phyloP scores from a whole-genome alignment of 2,797 vertebrate genomes.

The Tragopan temminckii region DNA sequence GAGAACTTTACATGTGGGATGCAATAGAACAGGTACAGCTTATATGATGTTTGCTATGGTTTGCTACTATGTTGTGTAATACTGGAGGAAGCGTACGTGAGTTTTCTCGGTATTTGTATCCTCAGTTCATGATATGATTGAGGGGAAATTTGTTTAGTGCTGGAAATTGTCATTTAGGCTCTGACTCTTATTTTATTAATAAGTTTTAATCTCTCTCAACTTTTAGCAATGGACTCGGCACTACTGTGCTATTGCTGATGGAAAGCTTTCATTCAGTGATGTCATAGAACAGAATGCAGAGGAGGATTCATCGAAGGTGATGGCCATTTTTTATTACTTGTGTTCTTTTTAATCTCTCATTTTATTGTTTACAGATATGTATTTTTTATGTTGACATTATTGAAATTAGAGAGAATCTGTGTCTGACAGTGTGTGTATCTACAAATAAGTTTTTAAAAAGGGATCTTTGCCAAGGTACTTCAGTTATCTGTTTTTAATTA shows the following conservation, averaged over 20 bases:
- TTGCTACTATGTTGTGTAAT: background rate
- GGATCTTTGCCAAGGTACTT: background rate
- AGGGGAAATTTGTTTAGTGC: background rate
- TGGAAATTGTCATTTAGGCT: background rate
- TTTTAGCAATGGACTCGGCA: constrained; percentile 93
- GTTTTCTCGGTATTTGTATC: background rate
- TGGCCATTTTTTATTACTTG: background rate
- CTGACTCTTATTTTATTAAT: background rate
- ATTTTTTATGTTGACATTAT: background rate
- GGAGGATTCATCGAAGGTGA: constrained; percentile 83
- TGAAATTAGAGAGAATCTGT: background rate
- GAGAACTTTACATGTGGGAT: constrained; percentile 96
- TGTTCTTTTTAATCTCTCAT: background rate
- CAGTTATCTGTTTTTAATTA: background rate
- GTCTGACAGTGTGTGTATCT: background rate
- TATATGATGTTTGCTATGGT: background rate
- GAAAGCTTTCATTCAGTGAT: constrained; percentile 94
- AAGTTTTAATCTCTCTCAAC: background rate
- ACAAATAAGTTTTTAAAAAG: background rate
- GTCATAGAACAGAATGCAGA: constrained; percentile 86
- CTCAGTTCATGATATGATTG: background rate
- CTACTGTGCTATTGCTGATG: constrained; percentile 92
- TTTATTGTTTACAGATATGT: background rate
- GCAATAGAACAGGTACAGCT: constrained; percentile 91
- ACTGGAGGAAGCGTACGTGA: background rate